These are phyloP conservation scores for Athene cunicularia DNA, from an alignment of 2,113 vertebrate species.

Conservation along the genomic window DNA sequence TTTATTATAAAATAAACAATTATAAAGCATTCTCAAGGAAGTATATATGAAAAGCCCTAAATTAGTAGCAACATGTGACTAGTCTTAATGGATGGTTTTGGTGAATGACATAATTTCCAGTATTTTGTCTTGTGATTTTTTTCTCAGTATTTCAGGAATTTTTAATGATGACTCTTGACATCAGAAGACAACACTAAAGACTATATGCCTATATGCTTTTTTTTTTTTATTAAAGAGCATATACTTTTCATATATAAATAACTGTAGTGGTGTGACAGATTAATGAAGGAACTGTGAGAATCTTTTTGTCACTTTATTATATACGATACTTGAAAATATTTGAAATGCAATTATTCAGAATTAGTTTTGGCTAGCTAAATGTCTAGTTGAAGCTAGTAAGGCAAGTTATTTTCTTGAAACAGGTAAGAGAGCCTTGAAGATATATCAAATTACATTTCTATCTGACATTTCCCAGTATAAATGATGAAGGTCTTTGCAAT, in stretches of 20 bases:
- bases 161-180: neutral
- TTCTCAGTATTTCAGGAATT: neutral
- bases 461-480: neutral
- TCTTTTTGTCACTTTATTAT: neutral
- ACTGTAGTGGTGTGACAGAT: neutral
- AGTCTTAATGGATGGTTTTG: slow-evolving; percentile 19
- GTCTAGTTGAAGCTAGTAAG: neutral
- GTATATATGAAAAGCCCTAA: neutral
- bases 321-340: neutral
- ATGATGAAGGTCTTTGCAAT: neutral
- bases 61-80: neutral
- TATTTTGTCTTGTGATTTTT: neutral
- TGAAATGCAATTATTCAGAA: neutral
- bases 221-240: neutral
- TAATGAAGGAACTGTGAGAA: neutral
- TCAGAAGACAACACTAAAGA: neutral
- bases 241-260: neutral
- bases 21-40: slow-evolving; percentile 52
- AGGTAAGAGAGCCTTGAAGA: neutral
- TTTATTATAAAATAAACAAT: slow-evolving; percentile 32
- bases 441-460: neutral
- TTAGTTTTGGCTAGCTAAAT: neutral
- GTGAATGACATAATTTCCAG: neutral
- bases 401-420: neutral
- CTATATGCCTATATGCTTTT: neutral